These are phyloP conservation scores for Hypolimnas misippus DNA, from an alignment of 2,888 invertebrate species.

Conservation along the genomic window DNA sequence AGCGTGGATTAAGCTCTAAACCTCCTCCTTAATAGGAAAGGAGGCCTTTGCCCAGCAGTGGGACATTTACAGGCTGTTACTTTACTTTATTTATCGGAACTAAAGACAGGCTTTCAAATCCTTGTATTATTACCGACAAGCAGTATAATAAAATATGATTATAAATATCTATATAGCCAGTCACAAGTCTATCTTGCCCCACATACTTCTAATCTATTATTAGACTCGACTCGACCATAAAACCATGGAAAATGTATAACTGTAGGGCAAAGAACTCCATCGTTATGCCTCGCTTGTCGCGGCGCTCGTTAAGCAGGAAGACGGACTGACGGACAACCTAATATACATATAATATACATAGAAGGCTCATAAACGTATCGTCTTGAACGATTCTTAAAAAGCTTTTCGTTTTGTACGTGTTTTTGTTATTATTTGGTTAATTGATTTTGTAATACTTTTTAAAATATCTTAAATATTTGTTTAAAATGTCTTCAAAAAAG, in stretches of 20 bases:
- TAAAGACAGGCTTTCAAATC: too few relatives aligned
- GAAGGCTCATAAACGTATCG: constrained; percentile 15
- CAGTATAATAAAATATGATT: too few relatives aligned
- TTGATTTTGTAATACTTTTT: not conserved
- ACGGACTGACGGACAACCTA: constrained; percentile 19
- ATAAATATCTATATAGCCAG: too few relatives aligned
- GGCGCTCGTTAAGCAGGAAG: constrained; percentile 48
- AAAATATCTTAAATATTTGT: too few relatives aligned
- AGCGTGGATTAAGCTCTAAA: too few relatives aligned
- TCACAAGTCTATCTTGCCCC: constrained; percentile 9
- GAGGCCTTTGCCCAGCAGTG: too few relatives aligned
- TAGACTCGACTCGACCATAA: constrained; percentile 22
- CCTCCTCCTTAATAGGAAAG: too few relatives aligned
- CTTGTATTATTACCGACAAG: too few relatives aligned
- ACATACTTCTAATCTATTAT: constrained; percentile 29
- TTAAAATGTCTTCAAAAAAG: too few relatives aligned
- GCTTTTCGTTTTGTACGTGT: not conserved
- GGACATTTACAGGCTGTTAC: too few relatives aligned
- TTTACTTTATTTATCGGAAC: too few relatives aligned
- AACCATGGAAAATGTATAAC: constrained; percentile 33
- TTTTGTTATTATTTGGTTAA: constrained; percentile 3
- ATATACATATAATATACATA: constrained; percentile 24
- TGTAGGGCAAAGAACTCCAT: constrained; percentile 49
- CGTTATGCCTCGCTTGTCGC: constrained; percentile 48
- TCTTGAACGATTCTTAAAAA: constrained; percentile 5